Conservation (phyloP, 2,888 invertebrate genomes). For the Drosophila anomelani region DNA sequence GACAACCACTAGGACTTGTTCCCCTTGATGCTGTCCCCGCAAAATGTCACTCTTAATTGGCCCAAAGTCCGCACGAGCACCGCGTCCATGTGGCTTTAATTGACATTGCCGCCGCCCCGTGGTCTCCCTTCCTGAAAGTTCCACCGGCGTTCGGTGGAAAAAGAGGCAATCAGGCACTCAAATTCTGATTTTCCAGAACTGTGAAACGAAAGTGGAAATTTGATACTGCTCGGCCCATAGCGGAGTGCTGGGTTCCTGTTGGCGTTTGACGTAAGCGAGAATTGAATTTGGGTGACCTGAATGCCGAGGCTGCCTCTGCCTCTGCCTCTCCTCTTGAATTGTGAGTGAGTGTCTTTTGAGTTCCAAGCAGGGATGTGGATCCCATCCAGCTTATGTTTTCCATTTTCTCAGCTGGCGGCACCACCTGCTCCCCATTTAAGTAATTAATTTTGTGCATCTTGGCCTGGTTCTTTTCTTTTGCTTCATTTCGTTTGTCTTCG, state of each 20-base stretch:
- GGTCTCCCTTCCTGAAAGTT: constrained; percentile 3
- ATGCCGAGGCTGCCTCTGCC: background rate
- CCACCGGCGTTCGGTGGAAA: constrained; percentile 4
- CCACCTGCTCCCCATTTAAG: constrained; percentile 70
- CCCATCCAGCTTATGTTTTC: constrained; percentile 13
- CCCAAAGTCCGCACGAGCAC: constrained; percentile 40
- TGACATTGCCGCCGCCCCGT: constrained; percentile 39
- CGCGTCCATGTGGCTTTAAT: constrained; percentile 59
- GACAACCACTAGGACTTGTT: constrained; percentile 12
- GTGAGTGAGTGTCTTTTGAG: constrained; percentile 10
- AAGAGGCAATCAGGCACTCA: constrained; percentile 30
- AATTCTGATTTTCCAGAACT: constrained; percentile 28
- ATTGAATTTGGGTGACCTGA: constrained; percentile 27
- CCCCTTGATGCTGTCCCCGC: constrained; percentile 19
- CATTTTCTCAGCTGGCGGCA: constrained; percentile 9
- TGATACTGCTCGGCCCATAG: constrained; percentile 19
- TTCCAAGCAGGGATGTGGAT: background rate
- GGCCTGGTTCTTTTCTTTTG: constrained; percentile 15
- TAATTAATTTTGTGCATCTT: constrained; percentile 69
- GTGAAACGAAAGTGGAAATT: constrained; percentile 38
- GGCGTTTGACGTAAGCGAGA: constrained; percentile 37
- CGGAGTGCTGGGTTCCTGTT: background rate
- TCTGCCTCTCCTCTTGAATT: background rate
- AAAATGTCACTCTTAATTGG: constrained; percentile 57
- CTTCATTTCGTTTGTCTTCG: constrained; percentile 15